These are phyloP conservation scores for Spea bombifrons DNA, from an alignment of 2,113 vertebrate species.

Conservation along the genomic window DNA sequence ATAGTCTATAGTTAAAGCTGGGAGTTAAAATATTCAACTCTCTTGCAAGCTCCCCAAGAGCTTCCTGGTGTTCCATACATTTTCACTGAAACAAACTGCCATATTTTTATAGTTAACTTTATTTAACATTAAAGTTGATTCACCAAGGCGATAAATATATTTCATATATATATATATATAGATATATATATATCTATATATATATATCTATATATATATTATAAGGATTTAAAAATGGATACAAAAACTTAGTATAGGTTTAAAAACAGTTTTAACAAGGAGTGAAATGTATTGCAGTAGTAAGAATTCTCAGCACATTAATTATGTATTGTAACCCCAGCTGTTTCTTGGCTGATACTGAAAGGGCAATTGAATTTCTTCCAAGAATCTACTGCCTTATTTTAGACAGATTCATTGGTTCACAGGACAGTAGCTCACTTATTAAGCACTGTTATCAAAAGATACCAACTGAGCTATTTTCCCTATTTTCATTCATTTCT, in stretches of 20 bases:
- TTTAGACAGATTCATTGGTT: constrained; percentile 10
- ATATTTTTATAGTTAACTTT: too few relatives aligned
- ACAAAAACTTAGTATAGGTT: not conserved
- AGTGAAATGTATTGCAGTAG: constrained; percentile 11
- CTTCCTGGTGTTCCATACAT: too few relatives aligned
- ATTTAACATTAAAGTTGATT: too few relatives aligned
- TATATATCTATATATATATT: not conserved
- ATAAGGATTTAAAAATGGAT: not conserved
- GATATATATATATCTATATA: too few relatives aligned
- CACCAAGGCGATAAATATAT: too few relatives aligned
- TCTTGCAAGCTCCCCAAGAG: too few relatives aligned
- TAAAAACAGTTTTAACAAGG: constrained; percentile 1
- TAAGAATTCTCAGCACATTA: constrained; percentile 21
- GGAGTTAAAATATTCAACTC: too few relatives aligned
- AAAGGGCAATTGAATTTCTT: constrained; percentile 24
- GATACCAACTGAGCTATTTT: constrained; percentile 7
- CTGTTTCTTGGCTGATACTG: constrained; percentile 16
- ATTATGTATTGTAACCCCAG: constrained; percentile 32
- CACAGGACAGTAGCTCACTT: constrained; percentile 15
- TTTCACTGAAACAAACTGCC: too few relatives aligned
- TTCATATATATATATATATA: too few relatives aligned
- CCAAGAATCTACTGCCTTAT: constrained; percentile 13
- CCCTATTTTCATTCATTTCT: constrained; percentile 2
- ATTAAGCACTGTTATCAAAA: constrained; percentile 23
- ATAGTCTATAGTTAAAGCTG: too few relatives aligned